phyloP scores from a whole-genome alignment of 2,888 invertebrate species.

The Drosophila neutralis region DNA sequence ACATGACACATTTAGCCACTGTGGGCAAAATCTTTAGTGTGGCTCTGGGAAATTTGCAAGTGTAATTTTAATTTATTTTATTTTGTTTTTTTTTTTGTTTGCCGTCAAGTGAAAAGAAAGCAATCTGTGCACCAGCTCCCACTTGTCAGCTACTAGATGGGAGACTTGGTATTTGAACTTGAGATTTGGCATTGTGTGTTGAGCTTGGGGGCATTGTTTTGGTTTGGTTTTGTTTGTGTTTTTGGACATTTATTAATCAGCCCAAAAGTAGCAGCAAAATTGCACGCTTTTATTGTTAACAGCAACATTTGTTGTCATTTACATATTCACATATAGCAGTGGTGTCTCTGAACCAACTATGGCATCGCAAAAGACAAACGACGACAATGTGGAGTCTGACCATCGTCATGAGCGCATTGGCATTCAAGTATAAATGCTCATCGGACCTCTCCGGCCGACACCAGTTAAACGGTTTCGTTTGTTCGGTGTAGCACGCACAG shows the following conservation, averaged over 20 bases:
- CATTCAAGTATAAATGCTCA: slow-evolving; percentile 75
- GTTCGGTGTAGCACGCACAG: slow-evolving; percentile 66
- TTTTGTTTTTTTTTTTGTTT: background rate
- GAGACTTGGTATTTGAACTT: slow-evolving; percentile 16
- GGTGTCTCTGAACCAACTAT: slow-evolving; percentile 51
- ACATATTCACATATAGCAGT: slow-evolving; percentile 51
- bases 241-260: slow-evolving; percentile 61
- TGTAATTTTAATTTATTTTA: background rate
- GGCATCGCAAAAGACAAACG: slow-evolving; percentile 34
- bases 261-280: slow-evolving; percentile 40
- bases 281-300: slow-evolving; percentile 63
- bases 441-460: slow-evolving; percentile 52
- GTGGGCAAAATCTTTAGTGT: background rate
- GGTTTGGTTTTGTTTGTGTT: slow-evolving; percentile 15
- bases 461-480: slow-evolving; percentile 77
- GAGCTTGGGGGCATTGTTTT: slow-evolving; percentile 9
- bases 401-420: slow-evolving; percentile 8
- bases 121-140: background rate
- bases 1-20: slow-evolving; percentile 13
- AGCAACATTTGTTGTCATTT: slow-evolving; percentile 53
- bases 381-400: slow-evolving; percentile 24
- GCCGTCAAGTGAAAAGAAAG: background rate
- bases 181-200: slow-evolving; percentile 16
- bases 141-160: slow-evolving; percentile 4
- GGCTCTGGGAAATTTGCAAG: slow-evolving; percentile 15